Evolutionary conservation across 2,113 vertebrate genomes (phyloP).

Genomic region (Probosciger aterrimus): DNA sequence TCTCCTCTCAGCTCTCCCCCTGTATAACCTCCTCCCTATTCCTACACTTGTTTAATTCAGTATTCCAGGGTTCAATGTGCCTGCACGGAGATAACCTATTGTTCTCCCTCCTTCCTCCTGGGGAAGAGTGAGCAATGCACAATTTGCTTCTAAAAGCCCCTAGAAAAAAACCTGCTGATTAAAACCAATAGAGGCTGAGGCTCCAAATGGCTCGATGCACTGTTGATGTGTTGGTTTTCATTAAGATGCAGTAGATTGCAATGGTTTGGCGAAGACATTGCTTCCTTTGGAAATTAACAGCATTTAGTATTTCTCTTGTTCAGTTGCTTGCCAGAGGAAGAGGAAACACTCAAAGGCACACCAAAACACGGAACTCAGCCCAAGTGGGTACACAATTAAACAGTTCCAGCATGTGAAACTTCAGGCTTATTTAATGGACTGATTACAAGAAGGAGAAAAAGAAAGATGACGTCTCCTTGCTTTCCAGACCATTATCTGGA

Average conservation of each 20-base stretch:
- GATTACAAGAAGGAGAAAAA: not conserved
- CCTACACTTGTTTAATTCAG: not conserved
- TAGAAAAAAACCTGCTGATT: constrained; percentile 24
- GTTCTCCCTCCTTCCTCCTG: not conserved
- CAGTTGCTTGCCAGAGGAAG: not conserved
- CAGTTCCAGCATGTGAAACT: not conserved
- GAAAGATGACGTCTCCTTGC: not conserved
- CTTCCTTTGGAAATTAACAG: constrained; percentile 21
- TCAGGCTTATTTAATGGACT: not conserved
- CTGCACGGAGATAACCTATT: not conserved
- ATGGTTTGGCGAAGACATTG: not conserved
- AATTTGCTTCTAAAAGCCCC: not conserved
- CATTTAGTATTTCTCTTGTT: not conserved
- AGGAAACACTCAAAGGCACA: not conserved
- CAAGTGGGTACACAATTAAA: not conserved
- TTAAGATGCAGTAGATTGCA: not conserved
- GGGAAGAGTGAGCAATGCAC: not conserved
- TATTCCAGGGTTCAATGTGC: not conserved
- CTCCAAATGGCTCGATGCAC: not conserved
- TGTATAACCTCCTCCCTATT: not conserved
- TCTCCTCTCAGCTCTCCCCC: not conserved
- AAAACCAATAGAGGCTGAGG: not conserved
- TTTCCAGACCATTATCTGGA: constrained; percentile 19
- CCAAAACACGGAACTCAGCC: not conserved
- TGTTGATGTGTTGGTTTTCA: not conserved